Percentiles rank a stretch among this genome's conserved stretches.
Evolutionary conservation across 2,888 invertebrate species (phyloP).

Genomic region (Caenorhabditis drosophilae): DNA sequence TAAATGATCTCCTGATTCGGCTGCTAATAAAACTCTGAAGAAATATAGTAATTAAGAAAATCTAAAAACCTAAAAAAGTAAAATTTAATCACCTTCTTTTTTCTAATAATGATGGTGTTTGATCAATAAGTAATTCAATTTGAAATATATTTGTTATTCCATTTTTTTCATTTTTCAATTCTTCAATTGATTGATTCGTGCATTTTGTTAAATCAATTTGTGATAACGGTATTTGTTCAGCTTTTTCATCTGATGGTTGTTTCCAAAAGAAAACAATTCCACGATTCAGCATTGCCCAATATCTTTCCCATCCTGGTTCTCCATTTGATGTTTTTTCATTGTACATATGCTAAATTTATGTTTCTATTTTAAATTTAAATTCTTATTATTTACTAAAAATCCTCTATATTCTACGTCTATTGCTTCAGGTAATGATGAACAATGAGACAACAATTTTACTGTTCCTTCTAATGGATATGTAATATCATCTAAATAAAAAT

Average conservation of each 20-base stretch:
- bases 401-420: conserved; percentile 53
- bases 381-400: conserved; percentile 33
- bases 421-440: conserved; percentile 46
- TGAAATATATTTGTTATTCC: conserved; percentile 16
- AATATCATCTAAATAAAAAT: conserved; percentile 51
- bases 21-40: conserved; percentile 51
- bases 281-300: conserved; percentile 55
- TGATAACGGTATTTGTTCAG: conserved; percentile 41
- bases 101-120: conserved; percentile 46
- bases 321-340: conserved; percentile 36
- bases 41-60: not conserved
- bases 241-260: conserved; percentile 48
- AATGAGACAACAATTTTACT: conserved; percentile 44
- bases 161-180: conserved; percentile 9
- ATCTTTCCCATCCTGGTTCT: conserved; percentile 49
- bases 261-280: conserved; percentile 57
- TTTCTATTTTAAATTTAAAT: not conserved
- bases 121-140: conserved; percentile 72
- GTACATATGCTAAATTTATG: conserved; percentile 42
- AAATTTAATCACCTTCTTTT: conserved; percentile 39
- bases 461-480: conserved; percentile 61
- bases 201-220: conserved; percentile 54
- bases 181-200: conserved; percentile 46
- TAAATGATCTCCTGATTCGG: conserved; percentile 44
- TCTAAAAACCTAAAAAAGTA: not conserved